Evolutionary conservation across 2,888 invertebrate species (phyloP).

Genomic region (Acutogordius australiensis): DNA sequence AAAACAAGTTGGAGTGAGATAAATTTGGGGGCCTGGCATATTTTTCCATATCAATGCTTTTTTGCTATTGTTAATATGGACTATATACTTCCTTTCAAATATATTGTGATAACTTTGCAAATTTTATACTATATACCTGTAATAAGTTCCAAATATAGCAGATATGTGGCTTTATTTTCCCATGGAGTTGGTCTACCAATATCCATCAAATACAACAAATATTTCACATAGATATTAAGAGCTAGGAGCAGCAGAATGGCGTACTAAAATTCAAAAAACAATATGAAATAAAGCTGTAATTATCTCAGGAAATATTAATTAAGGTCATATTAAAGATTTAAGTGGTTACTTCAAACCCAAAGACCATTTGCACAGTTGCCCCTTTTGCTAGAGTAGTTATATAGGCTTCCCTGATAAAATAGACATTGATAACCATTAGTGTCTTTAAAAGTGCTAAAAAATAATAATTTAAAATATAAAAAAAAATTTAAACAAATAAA

Average conservation of each 20-base stretch:
- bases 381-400: slow-evolving; percentile 65
- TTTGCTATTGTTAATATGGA: no score
- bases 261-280: slow-evolving; percentile 34
- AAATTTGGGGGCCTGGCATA: no score
- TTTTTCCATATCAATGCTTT: no score
- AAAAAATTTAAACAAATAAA: background rate
- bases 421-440: slow-evolving; percentile 35
- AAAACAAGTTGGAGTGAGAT: no score
- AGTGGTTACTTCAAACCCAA: slow-evolving; percentile 88
- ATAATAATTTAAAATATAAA: slow-evolving; percentile 22
- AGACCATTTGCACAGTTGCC: slow-evolving; percentile 83
- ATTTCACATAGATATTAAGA: slow-evolving; percentile 66
- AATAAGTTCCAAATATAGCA: slow-evolving; percentile 74
- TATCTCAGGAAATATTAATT: no score
- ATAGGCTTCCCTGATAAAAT: slow-evolving; percentile 68
- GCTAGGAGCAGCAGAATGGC: slow-evolving; percentile 75
- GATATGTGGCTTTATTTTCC: slow-evolving; percentile 93
- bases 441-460: slow-evolving; percentile 47
- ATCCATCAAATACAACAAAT: slow-evolving; percentile 55
- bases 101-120: no score
- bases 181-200: slow-evolving; percentile 58
- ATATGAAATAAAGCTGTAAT: no score
- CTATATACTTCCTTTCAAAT: no score
- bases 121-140: no score
- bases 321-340: no score